Percentiles rank a stretch among this genome's conserved stretches.
Conservation (phyloP, 2,113 vertebrate species). For the Falcunculus frontatus region DNA sequence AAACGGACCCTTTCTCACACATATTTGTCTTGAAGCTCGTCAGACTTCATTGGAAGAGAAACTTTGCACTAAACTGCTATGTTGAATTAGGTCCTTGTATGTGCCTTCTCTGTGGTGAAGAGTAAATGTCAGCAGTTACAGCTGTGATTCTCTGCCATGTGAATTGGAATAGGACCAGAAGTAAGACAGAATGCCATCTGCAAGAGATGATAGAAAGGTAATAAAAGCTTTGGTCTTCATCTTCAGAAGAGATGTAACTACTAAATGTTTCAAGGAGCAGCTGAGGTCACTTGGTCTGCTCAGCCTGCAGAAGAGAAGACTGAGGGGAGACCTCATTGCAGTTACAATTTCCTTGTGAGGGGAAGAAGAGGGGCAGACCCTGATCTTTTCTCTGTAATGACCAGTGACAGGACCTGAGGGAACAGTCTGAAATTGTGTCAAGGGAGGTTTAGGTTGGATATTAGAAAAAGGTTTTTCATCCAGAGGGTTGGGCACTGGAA, state of each 20-base stretch:
- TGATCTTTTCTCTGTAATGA: background rate
- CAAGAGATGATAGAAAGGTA: background rate
- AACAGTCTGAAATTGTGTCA: background rate
- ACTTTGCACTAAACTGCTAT: background rate
- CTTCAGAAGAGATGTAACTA: background rate
- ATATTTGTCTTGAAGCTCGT: fast-evolving
- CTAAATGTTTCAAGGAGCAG: background rate
- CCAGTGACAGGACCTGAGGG: too few species aligned
- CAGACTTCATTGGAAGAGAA: background rate
- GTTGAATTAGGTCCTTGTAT: background rate
- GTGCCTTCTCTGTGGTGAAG: background rate
- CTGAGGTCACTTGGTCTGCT: background rate
- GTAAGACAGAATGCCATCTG: background rate
- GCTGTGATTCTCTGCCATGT: background rate
- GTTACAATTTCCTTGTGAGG: background rate
- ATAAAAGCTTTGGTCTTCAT: background rate
- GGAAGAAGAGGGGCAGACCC: background rate
- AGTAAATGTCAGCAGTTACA: constrained; percentile 4
- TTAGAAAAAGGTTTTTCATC: background rate
- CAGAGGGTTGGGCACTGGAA: background rate
- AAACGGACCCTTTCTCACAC: background rate
- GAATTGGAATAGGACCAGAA: background rate
- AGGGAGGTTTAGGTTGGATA: background rate
- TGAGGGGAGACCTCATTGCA: background rate
- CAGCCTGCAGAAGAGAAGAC: background rate